Evolutionary conservation across 2,888 invertebrate genomes (phyloP), one percentile per base, ranked within the genome.

Genomic region (Drosophila paucipuncta): DNA sequence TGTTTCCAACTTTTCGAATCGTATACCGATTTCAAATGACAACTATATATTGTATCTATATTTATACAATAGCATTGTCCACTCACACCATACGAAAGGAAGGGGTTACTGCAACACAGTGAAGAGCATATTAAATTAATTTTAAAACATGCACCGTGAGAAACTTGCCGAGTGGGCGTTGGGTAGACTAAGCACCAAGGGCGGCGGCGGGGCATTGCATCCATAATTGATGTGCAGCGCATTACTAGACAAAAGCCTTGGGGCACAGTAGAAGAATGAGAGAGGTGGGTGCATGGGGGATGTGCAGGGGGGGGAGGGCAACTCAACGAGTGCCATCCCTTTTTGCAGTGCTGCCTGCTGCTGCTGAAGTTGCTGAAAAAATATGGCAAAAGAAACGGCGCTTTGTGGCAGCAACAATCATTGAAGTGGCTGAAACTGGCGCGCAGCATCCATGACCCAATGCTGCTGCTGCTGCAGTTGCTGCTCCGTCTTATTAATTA

Each of bases 401-500:
- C 25, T 61, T 65, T 77, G 68, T 52, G 68, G 75, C 79, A 54
- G 25, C 54, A 67, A 37, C 64, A 64, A 68, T 52, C 62, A 61
- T 53, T 68, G 68, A 65, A 53, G 55, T 55, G 61, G 41, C 41
- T 43, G 59, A 39, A 52, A 50, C 57, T 30, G 58, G 62, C 52
- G 53, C 22, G 66, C 71, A 75, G 62, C 74, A 69, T 73, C 72
- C 41, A 30, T 53, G 39, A 55, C 54, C 55, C 53, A 52, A 52
- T 63, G 72, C 55, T 89, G 33, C 47, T 54, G 41, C 2, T 22
- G 22, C 22, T 47, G 31, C 43, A 33, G 52, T 58, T 52, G 9
- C 41, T 49, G 60, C 59, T 74, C 66, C 80, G 75, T 92, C 92
- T 92, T 93, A 93, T 93, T 93, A 93, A 93, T 93, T 93, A 93